Conservation (phyloP, 92 coral and sea anemone species). For the Zoanthus gigantus region DNA sequence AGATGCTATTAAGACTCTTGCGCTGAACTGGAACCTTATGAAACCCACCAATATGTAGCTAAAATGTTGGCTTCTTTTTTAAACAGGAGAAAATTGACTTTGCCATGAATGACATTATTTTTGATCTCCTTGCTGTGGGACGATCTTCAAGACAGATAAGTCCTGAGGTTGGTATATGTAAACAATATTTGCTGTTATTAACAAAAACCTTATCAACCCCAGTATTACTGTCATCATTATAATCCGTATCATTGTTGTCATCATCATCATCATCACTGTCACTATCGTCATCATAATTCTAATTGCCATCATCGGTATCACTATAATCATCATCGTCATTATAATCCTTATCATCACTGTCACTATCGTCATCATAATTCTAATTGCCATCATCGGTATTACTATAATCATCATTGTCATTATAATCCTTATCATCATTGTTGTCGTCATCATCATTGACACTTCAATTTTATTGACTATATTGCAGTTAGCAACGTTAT, state of each 20-base stretch:
- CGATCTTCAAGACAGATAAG: constrained; percentile 86
- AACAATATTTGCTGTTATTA: neutral
- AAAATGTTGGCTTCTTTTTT: neutral
- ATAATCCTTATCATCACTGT: neutral
- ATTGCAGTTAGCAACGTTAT: no score
- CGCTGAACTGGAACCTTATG: no score
- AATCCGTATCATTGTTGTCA: neutral
- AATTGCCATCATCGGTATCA: neutral
- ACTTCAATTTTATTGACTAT: no score
- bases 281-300: neutral
- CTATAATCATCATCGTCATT: neutral
- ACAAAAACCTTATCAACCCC: neutral
- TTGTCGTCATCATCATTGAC: neutral
- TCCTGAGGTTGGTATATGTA: constrained; percentile 77
- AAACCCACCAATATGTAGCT: neutral
- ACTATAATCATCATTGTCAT: neutral
- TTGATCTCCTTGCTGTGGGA: constrained; percentile 96
- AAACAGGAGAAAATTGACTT: constrained; percentile 94
- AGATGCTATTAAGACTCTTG: no score
- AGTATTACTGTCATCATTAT: neutral
- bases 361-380: no score
- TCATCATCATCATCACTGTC: neutral
- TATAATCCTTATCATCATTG: neutral
- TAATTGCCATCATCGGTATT: no score
- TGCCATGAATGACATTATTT: constrained; percentile 95